A percentile compares a stretch with the other conserved stretches of the same genome.
phyloP scores from a whole-genome alignment of 2,113 vertebrate genomes.

The Pachycephala philippinensis region DNA sequence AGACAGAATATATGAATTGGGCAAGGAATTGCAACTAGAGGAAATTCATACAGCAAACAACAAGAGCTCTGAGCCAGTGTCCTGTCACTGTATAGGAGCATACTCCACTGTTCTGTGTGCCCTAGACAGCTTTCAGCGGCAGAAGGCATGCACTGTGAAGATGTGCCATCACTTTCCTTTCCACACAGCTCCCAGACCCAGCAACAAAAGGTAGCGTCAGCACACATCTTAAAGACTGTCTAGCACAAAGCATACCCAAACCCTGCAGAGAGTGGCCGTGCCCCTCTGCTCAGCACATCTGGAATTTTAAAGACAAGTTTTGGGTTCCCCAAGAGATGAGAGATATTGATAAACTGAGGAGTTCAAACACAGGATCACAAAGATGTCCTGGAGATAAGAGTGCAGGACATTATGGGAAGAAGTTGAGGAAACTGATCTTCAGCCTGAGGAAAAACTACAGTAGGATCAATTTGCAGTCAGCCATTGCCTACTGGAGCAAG shows the following conservation, averaged over 20 bases:
- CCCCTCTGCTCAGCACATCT: background rate
- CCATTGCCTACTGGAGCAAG: background rate
- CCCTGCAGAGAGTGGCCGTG: fast-evolving
- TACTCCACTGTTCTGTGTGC: background rate
- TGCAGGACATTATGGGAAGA: background rate
- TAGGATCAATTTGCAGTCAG: background rate
- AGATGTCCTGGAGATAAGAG: fast-evolving
- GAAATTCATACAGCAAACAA: background rate
- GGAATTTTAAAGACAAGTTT: background rate
- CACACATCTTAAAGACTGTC: fast-evolving
- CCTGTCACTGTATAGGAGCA: fast-evolving
- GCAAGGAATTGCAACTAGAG: background rate
- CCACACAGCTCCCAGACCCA: background rate
- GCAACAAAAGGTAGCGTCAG: background rate
- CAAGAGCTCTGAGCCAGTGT: background rate
- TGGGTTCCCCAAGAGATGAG: background rate
- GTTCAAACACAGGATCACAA: background rate
- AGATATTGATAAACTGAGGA: background rate
- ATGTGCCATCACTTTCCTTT: background rate
- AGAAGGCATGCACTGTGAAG: background rate
- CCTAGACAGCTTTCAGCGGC: background rate
- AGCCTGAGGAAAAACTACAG: background rate
- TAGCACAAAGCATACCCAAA: background rate
- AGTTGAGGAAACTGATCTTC: background rate
- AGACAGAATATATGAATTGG: background rate